Conservation (phyloP, 1,140 invertebrate species). For the Aplysia californica region DNA sequence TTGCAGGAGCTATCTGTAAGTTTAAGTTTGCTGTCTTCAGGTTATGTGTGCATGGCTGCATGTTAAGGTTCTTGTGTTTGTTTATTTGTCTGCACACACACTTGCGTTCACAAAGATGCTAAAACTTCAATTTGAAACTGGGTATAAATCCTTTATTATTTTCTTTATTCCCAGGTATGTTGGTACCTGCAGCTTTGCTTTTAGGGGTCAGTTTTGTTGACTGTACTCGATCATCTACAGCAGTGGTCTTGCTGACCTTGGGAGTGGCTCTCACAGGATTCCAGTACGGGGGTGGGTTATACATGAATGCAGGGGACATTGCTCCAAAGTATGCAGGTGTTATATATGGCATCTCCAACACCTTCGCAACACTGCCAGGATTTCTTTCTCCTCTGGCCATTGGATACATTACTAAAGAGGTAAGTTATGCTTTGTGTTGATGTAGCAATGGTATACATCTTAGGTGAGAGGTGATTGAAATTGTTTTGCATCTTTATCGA, state of each 20-base stretch:
- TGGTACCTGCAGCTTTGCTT: conserved; percentile 29
- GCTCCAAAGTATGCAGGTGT: conserved; percentile 48
- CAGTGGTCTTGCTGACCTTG: conserved; percentile 23
- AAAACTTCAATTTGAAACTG: no score
- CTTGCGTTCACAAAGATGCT: no score
- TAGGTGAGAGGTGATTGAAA: neutral
- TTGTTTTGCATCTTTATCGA: neutral
- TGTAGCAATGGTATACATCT: neutral
- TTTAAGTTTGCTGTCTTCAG: no score
- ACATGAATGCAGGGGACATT: conserved; percentile 33
- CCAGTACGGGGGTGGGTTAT: conserved; percentile 30
- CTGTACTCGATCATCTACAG: conserved; percentile 13
- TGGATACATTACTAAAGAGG: conserved; percentile 51
- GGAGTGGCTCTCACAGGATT: conserved; percentile 25
- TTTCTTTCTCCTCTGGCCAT: conserved; percentile 57
- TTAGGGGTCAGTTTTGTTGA: conserved; percentile 30
- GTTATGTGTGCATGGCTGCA: no score
- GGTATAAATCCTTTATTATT: no score
- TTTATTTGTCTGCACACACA: no score
- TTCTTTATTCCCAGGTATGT: conserved; percentile 27
- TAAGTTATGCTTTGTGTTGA: conserved; percentile 33
- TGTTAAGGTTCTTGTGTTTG: no score
- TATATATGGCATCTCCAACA: conserved; percentile 63
- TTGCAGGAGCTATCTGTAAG: no score
- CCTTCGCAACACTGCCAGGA: conserved; percentile 57